These are phyloP conservation scores for Monarcha castaneiventris DNA, from an alignment of 2,113 vertebrate genomes.

Conservation along the genomic window DNA sequence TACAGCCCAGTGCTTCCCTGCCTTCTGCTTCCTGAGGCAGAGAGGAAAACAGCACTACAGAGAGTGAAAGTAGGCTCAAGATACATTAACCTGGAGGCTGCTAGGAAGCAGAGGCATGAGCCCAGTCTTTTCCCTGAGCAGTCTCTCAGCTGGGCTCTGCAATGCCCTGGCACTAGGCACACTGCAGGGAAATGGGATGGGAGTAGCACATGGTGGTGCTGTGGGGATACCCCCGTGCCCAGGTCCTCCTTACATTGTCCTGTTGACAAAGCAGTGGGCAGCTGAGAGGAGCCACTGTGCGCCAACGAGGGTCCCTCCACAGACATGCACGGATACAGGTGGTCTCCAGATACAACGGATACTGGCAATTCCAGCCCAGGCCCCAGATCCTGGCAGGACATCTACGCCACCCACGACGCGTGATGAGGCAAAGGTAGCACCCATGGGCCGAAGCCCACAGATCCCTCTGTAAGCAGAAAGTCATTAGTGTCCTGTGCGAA, in stretches of 20 bases:
- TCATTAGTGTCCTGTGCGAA: background rate
- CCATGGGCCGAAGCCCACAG: background rate
- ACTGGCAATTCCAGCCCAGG: constrained; percentile 8
- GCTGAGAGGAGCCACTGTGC: background rate
- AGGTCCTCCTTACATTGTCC: background rate
- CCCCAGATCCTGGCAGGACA: background rate
- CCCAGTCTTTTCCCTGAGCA: background rate
- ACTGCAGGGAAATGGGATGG: background rate
- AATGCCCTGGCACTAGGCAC: too few species aligned
- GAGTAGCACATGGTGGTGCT: rapidly evolving
- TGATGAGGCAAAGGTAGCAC: rapidly evolving
- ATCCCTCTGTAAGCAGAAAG: background rate
- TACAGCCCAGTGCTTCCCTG: background rate
- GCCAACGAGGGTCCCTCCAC: constrained; percentile 4
- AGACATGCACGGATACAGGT: rapidly evolving
- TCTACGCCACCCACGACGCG: background rate
- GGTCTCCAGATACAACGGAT: background rate
- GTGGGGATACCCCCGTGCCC: rapidly evolving
- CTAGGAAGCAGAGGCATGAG: background rate
- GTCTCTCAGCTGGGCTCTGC: background rate
- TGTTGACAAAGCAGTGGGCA: background rate
- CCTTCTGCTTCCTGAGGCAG: background rate
- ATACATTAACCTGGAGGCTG: background rate
- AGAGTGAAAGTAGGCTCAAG: rapidly evolving
- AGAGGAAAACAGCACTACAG: background rate